Conservation (phyloP, 2,113 vertebrate species). For the Panthera tigris region DNA sequence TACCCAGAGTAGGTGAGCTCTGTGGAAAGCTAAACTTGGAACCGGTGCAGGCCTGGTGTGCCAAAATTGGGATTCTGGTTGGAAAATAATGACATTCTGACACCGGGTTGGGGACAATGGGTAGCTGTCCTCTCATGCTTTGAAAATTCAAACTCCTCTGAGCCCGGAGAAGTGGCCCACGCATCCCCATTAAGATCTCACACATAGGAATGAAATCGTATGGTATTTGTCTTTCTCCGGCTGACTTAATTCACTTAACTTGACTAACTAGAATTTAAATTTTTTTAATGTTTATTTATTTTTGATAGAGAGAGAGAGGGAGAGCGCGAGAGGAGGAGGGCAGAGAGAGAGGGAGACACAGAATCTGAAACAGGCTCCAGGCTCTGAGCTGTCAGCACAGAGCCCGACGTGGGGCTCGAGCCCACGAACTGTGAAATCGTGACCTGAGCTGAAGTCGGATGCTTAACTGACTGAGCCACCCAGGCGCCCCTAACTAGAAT, state of each 20-base stretch:
- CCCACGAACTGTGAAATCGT: no score
- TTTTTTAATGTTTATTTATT: no score
- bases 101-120: no score
- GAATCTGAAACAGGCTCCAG: no score
- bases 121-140: not conserved
- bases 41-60: not conserved
- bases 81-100: not conserved
- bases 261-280: not conserved
- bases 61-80: not conserved
- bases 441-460: no score
- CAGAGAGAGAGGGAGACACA: no score
- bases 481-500: not conserved
- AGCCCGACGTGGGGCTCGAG: no score
- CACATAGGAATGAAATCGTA: not conserved
- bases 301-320: no score
- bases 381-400: no score
- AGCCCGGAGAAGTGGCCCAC: not conserved
- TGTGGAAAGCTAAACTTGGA: not conserved
- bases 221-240: not conserved
- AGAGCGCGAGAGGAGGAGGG: no score
- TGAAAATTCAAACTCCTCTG: not conserved
- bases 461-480: no score
- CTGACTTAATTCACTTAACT: not conserved
- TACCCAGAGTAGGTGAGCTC: not conserved
- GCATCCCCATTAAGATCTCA: not conserved